phyloP scores from a whole-genome alignment of 2,888 invertebrate species.

The Rambutsinella grinnellia region DNA sequence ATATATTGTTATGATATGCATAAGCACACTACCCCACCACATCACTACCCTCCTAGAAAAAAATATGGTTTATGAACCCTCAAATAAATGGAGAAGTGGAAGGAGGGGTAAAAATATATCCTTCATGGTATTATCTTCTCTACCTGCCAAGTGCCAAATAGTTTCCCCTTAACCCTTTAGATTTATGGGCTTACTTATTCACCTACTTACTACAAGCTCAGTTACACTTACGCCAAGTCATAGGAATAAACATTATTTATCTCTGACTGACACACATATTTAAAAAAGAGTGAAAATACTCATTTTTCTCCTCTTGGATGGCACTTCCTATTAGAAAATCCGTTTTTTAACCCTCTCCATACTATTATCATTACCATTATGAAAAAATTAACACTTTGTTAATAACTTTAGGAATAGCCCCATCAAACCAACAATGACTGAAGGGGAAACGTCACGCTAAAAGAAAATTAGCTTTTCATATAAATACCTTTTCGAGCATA shows the following conservation, averaged over 20 bases:
- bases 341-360: not conserved
- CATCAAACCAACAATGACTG: conserved; percentile 31
- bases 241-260: not conserved
- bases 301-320: not conserved
- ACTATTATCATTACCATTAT: conserved; percentile 26
- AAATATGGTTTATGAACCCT: too few relatives aligned
- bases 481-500: not conserved
- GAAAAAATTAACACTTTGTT: conserved; percentile 53
- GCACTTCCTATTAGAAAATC: not conserved
- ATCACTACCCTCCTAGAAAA: not conserved
- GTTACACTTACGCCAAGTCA: not conserved
- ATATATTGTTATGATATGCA: conserved; percentile 14
- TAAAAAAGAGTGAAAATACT: not conserved
- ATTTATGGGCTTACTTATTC: conserved; percentile 52
- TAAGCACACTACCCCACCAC: not conserved
- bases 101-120: conserved; percentile 20
- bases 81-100: not conserved
- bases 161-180: conserved; percentile 41
- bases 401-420: conserved; percentile 35
- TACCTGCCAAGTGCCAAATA: conserved; percentile 58
- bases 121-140: conserved; percentile 48
- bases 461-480: conserved; percentile 33
- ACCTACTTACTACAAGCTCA: not conserved
- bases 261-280: conserved; percentile 7
- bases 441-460: conserved; percentile 50